Evolutionary conservation across 2,113 vertebrate genomes (phyloP).

Genomic region (Cinclus cinclus): DNA sequence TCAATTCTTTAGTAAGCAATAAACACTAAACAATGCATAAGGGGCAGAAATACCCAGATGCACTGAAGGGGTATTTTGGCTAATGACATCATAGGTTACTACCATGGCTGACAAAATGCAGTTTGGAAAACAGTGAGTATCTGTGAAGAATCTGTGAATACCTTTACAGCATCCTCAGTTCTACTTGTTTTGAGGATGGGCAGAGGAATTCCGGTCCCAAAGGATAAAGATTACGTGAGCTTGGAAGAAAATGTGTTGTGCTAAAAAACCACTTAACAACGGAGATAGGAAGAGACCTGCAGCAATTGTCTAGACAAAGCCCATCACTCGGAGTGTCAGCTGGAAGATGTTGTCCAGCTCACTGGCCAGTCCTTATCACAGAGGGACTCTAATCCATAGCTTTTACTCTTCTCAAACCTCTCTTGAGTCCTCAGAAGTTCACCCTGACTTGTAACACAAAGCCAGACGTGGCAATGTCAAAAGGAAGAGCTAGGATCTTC

Average conservation of each 20-base stretch:
- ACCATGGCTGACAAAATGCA: neutral
- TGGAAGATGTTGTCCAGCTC: neutral
- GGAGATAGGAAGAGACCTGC: neutral
- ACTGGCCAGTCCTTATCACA: neutral
- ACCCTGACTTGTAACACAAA: neutral
- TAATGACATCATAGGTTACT: neutral
- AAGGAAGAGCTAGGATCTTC: neutral
- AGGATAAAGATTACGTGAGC: neutral
- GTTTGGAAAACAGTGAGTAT: neutral
- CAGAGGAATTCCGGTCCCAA: neutral
- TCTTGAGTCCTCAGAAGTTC: neutral
- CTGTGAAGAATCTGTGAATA: neutral
- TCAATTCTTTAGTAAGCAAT: neutral
- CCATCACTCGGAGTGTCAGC: neutral
- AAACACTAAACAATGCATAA: neutral
- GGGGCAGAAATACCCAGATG: neutral
- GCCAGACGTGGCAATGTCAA: neutral
- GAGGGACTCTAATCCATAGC: neutral
- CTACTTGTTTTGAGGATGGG: neutral
- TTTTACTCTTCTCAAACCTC: neutral
- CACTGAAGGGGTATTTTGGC: neutral
- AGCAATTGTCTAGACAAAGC: neutral
- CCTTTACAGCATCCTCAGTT: neutral
- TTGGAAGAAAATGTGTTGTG: neutral
- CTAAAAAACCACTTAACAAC: neutral